Base-by-base conservation (phyloP, 2,113 vertebrate genomes). In the Megatriorchis doriae region DNA sequence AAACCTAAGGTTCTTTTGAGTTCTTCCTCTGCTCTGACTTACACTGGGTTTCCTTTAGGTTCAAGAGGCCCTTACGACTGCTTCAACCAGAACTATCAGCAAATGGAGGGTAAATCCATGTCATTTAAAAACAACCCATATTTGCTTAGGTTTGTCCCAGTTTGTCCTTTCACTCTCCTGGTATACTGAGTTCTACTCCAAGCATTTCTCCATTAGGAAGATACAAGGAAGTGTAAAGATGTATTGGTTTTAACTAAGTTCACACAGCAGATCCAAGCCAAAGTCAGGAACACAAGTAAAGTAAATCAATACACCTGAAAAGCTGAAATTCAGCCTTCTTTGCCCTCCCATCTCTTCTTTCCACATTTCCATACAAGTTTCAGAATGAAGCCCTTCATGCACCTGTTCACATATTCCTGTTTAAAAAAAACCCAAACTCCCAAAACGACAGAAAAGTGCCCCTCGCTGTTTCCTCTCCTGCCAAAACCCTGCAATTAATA, bases 91-190 rank as follows among this genome's bases (percentile, higher is more conserved):
- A 58, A 65, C 31, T 23, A 50, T 7, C 4, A 87, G n/a, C 27
- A 62, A 73, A 32, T 7, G 7, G 25, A 22, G 15, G 1, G 25
- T 52, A 95, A 96, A 72, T 2, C 2, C 4, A 0, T 18, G 18
- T 10, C 0, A 52, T 25, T 52, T 79, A 14, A 63, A 84, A 75
- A 1, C 22, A 63, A 63, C 1, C 7, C 12, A 0, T 47, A 47
- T 47, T 68, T 93, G 19, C 22, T 93, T 25, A 65, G 21, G 9
- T 58, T 82, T 94, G 40, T 48, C 61, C 34, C 53, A 61, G 3
- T 17, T 5, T 85, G 48, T 79, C 36, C 48, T 90, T 80, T 61
- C 31, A 22, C 9, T 32, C 48, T 73, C 10, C 34, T 19, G 6
- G 10, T 31, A 55, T 10, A 38, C 7, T 0, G 0, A 85, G 25